These are phyloP conservation scores for Melanocharis versteri DNA, from an alignment of 2,113 vertebrate species.

Conservation along the genomic window DNA sequence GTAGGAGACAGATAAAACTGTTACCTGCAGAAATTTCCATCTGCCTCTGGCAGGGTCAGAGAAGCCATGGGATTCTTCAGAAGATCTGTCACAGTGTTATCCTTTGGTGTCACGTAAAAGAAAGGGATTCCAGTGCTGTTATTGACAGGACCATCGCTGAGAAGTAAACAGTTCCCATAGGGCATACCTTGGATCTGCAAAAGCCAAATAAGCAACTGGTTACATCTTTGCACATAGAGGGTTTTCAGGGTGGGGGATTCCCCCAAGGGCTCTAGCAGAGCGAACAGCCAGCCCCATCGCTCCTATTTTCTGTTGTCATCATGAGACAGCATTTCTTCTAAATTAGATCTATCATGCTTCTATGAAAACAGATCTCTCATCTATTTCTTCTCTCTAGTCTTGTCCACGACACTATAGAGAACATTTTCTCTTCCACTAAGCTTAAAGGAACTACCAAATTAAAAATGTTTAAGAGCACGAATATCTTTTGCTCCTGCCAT, in stretches of 20 bases:
- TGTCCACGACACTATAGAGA: neutral
- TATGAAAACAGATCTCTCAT: neutral
- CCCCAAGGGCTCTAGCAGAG: neutral
- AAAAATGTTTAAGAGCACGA: neutral
- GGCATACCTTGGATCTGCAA: constrained; percentile 84
- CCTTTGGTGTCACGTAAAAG: constrained; percentile 83
- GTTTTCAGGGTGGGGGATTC: neutral
- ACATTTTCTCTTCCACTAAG: neutral
- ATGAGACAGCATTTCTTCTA: neutral
- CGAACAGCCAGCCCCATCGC: neutral
- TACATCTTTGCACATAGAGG: neutral
- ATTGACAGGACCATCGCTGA: constrained; percentile 83
- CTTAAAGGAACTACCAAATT: neutral
- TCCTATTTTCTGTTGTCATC: neutral
- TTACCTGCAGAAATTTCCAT: constrained; percentile 87
- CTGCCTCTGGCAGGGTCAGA: constrained; percentile 81
- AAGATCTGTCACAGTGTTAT: constrained; percentile 78
- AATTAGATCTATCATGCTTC: neutral
- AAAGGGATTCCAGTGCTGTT: constrained; percentile 89
- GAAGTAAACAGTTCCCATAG: constrained; percentile 85
- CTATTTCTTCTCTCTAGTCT: neutral
- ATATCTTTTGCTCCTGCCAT: neutral
- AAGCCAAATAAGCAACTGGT: neutral
- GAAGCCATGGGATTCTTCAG: constrained; percentile 81
- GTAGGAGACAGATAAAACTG: neutral